Evolutionary conservation across 2,888 invertebrate genomes (phyloP).

Genomic region (Drosophila subquinaria): DNA sequence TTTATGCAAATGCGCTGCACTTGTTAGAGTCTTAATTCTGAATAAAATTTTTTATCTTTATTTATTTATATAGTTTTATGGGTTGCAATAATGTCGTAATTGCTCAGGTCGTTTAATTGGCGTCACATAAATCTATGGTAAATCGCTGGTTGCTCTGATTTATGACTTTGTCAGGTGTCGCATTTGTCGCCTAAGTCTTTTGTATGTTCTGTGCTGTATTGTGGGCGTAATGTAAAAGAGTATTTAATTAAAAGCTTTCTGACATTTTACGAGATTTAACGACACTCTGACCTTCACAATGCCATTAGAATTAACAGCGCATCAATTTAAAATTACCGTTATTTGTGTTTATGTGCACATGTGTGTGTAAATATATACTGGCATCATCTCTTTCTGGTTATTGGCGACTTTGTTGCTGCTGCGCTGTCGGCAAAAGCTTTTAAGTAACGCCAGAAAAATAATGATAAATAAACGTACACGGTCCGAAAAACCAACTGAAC

Average conservation of each 20-base stretch:
- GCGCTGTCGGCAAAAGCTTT: slow-evolving; percentile 60
- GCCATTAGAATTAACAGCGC: slow-evolving; percentile 54
- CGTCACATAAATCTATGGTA: slow-evolving; percentile 68
- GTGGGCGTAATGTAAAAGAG: slow-evolving; percentile 46
- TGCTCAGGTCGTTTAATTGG: slow-evolving; percentile 67
- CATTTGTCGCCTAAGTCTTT: slow-evolving; percentile 59
- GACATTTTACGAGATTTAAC: slow-evolving; percentile 58
- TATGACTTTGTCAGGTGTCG: slow-evolving; percentile 50
- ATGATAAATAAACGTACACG: slow-evolving; percentile 40
- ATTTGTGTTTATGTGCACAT: slow-evolving; percentile 12
- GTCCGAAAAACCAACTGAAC: slow-evolving; percentile 43
- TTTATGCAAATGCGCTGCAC: slow-evolving; percentile 58
- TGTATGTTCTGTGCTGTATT: background rate
- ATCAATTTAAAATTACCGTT: slow-evolving; percentile 55
- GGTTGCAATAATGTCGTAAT: slow-evolving; percentile 49
- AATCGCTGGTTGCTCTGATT: slow-evolving; percentile 56
- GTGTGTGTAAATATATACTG: slow-evolving; percentile 2
- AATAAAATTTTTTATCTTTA: slow-evolving; percentile 10
- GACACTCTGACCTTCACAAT: slow-evolving; percentile 64
- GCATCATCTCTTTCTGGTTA: slow-evolving; percentile 27
- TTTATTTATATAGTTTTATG: slow-evolving; percentile 40
- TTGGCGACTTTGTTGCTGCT: slow-evolving; percentile 12
- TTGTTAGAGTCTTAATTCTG: slow-evolving; percentile 49
- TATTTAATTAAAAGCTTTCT: slow-evolving; percentile 46
- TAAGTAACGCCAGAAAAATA: slow-evolving; percentile 22